phyloP scores from a whole-genome alignment of 2,888 invertebrate species.

The Nomada ferruginata region DNA sequence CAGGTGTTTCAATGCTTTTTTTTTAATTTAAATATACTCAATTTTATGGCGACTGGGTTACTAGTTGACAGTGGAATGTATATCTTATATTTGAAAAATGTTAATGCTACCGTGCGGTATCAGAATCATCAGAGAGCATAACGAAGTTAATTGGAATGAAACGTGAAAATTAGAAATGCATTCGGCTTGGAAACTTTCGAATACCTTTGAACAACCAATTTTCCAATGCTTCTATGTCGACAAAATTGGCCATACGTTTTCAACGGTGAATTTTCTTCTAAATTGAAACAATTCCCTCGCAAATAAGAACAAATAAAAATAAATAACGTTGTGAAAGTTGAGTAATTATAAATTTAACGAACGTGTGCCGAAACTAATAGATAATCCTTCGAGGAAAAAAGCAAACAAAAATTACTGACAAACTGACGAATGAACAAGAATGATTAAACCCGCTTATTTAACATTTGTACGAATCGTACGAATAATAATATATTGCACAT shows the following conservation, averaged over 20 bases:
- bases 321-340: neutral
- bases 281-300: no score
- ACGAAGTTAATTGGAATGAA: constrained; percentile 22
- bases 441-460: constrained; percentile 42
- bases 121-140: constrained; percentile 2
- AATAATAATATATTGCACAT: constrained; percentile 32
- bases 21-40: no score
- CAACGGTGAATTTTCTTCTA: neutral
- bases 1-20: no score
- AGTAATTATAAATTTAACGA: constrained; percentile 31
- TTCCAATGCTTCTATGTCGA: constrained; percentile 40
- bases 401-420: neutral
- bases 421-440: constrained; percentile 11
- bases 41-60: neutral
- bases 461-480: constrained; percentile 33
- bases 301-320: neutral
- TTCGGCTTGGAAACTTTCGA: constrained; percentile 2
- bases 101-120: neutral
- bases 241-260: neutral
- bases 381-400: constrained; percentile 1
- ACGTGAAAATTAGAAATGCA: constrained; percentile 12
- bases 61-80: neutral
- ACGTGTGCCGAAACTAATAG: constrained; percentile 41
- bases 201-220: neutral
- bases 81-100: neutral